Evolutionary conservation across 2,113 vertebrate genomes (phyloP).

Genomic region (Oxygymnocypris stewartii): DNA sequence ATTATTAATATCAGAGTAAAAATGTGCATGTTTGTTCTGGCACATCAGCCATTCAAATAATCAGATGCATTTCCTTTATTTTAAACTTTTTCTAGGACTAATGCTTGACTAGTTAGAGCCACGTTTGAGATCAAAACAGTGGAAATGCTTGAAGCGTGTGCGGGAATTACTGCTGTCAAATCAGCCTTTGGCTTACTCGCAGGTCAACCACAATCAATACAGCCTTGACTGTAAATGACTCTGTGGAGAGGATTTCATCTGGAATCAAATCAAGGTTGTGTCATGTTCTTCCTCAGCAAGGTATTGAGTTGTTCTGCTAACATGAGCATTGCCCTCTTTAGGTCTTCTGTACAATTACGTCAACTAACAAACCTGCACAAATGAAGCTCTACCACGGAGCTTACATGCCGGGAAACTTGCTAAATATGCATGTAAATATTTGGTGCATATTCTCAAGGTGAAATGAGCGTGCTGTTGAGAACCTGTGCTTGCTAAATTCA

Average conservation of each 20-base stretch:
- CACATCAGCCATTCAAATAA: neutral
- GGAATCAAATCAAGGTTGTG: neutral
- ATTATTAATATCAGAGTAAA: neutral
- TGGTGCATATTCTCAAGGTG: conserved; percentile 14
- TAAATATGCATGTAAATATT: neutral
- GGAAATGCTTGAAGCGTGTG: neutral
- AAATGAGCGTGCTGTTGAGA: neutral
- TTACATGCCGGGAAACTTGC: neutral
- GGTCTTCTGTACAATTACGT: neutral
- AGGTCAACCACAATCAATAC: conserved; percentile 15
- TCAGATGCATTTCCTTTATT: neutral
- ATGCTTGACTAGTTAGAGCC: neutral
- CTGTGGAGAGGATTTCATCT: neutral
- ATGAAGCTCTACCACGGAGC: neutral
- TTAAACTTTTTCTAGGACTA: neutral
- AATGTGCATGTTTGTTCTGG: neutral
- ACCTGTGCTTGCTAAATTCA: conserved; percentile 16
- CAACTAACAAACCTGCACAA: neutral
- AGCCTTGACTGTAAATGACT: neutral
- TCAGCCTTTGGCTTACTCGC: neutral
- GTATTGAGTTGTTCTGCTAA: conserved; percentile 13
- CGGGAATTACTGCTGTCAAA: neutral
- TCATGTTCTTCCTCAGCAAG: neutral
- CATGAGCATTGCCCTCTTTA: neutral
- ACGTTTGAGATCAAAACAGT: too few species aligned